Conservation (phyloP, 2,113 vertebrate species). For the Myrmecobius fasciatus region DNA sequence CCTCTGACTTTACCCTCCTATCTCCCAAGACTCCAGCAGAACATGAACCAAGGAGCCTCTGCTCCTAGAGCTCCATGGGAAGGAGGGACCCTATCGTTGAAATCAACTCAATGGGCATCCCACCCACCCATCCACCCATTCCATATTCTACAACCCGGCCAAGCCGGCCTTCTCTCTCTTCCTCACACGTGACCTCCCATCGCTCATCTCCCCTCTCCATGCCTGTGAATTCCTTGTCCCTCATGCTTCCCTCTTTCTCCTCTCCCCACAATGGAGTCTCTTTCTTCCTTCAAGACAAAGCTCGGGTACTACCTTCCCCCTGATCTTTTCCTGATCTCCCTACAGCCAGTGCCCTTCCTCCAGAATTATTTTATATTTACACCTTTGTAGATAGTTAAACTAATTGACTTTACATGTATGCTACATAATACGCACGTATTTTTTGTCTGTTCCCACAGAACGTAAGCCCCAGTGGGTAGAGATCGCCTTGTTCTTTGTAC, state of each 20-base stretch:
- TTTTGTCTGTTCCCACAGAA: neutral
- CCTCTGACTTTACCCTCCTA: neutral
- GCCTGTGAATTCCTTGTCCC: neutral
- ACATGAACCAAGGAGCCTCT: neutral
- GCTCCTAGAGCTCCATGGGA: too few relatives aligned
- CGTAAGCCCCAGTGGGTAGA: neutral
- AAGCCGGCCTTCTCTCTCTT: neutral
- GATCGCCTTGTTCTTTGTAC: neutral
- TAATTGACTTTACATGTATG: neutral
- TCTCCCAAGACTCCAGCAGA: neutral
- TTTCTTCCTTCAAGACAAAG: neutral
- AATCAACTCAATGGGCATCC: neutral
- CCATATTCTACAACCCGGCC: neutral
- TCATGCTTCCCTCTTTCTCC: neutral
- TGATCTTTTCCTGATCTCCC: neutral
- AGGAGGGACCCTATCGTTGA: too few relatives aligned
- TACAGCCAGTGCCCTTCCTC: neutral
- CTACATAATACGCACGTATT: accelerated
- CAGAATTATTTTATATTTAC: neutral
- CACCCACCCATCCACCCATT: neutral
- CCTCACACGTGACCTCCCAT: neutral
- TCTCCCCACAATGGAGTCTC: neutral
- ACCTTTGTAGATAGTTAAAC: neutral
- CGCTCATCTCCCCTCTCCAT: neutral
- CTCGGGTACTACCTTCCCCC: neutral